Evolutionary conservation across 92 coral and sea anemone genomes (phyloP), one percentile per base, ranked within the genome.

Genomic region (Montipora capitata): DNA sequence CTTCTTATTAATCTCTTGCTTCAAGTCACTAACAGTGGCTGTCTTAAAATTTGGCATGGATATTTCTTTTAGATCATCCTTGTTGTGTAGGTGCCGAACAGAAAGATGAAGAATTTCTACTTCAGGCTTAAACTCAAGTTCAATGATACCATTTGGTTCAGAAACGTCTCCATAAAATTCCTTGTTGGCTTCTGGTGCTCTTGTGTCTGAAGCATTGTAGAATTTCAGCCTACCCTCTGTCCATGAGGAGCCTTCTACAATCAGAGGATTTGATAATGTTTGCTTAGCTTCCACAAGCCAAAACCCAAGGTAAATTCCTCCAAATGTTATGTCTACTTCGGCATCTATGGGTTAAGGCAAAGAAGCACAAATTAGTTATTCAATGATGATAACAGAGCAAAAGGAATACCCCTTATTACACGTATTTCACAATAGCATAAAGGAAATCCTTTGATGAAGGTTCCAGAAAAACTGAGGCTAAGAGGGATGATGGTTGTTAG

Each of bases 321-420:
- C 88, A 73, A 84, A 84, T 41, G 72, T 76, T 43, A 84, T 84
- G 61, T 84, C 88, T 16, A 84, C 88, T 42, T 84, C 88, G 74
- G 88, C 88, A 84, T 68, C 88, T 84, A 3, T 14, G 40, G 15
- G 41, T 62, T 2, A 81, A 72, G 52, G 15, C 2, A 27, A 58
- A 27, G 14, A 43, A 68, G 38, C 3, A 35, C 10, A 10, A 35
- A 27, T 27, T 27, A 27, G 35, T 27, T 27, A 1, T 27, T 27
- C 43, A 7, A 67, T 7, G 43, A 67, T 35, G 42, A 7, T 57
- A 57, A 57, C 63, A 10, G 63, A 27, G 35, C 35, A 27, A 27
- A 27, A 27, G 35, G 35, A 27, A 27, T 27, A 27, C 35, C 35
- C 35, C 35, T 27, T 27, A 27, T 27, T 27, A n/a, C n/a, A n/a